Base-by-base conservation (phyloP, 2,113 vertebrate genomes). In the Pipra filicauda region DNA sequence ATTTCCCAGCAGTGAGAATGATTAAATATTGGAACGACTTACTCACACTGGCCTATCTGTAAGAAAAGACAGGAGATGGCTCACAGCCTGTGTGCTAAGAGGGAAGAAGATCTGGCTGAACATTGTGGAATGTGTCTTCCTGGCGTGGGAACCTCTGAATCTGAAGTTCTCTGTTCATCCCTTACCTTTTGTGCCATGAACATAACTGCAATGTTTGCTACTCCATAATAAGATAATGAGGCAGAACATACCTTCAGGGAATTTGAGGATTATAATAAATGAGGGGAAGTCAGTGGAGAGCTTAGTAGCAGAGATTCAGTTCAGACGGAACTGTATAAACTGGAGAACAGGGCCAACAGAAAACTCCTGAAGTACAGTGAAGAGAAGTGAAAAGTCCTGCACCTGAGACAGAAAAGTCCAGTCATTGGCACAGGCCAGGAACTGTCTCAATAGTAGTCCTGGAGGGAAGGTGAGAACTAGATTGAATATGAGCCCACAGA, bases 31-130 rank as follows among this genome's bases (percentile, higher is more conserved):
- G 83, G 91, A 94, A 85, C 79, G 39, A 54, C 37, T 95, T 88
- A 85, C 58, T 90, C 67, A 93, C 37, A 67, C 55, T 83, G 67
- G 75, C 46, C 88, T 96, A 94, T 95, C 79, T 94, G 49, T 88
- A 80, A 95, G 64, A 88, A 83, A 94, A 95, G 79, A 73, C 62
- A 77, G 46, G 58, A 88, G 75, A 73, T 93, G 94, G 82, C 82
- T 94, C 23, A 0, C 41, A 90, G 91, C 88, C 72, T 79, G 71
- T 43, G 67, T 70, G 26, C 64, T 62, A 71, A 86, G 70, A 35
- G 62, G 62, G 65, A 92, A 93, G 69, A 88, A 87, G 91, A 83
- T 93, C 79, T 96, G 96, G 85, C 79, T 66, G 83, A 96, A 94
- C 94, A 94, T 17, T 35, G 43, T 35, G 88, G 64, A 77, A 77